These are phyloP conservation scores for Lasioglossum malachurum DNA, from an alignment of 2,888 invertebrate species.

Conservation along the genomic window DNA sequence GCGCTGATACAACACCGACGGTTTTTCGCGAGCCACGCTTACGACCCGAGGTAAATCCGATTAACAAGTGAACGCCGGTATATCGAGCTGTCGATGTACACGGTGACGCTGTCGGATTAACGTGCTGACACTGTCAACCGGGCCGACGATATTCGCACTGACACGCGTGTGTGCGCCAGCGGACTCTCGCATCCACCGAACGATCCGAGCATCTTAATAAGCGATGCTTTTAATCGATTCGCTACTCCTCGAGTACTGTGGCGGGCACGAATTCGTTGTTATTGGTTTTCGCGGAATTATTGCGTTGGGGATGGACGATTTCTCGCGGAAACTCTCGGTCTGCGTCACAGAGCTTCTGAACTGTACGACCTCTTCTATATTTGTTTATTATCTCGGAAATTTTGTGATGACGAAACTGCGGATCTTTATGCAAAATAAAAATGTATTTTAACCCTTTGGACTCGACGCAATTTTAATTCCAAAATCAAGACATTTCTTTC, in stretches of 20 bases:
- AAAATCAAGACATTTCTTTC: too few relatives aligned
- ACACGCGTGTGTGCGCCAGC: background rate
- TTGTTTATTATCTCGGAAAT: too few relatives aligned
- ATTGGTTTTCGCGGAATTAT: too few relatives aligned
- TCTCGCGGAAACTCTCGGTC: too few relatives aligned
- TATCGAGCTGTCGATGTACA: slow-evolving; percentile 37
- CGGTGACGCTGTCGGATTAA: slow-evolving; percentile 47
- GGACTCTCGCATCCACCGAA: background rate
- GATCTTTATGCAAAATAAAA: too few relatives aligned
- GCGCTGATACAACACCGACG: slow-evolving; percentile 20
- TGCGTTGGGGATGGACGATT: too few relatives aligned
- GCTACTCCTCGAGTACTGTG: background rate
- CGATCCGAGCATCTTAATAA: background rate
- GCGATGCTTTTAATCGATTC: background rate
- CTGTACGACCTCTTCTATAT: too few relatives aligned
- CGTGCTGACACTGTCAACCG: slow-evolving; percentile 37
- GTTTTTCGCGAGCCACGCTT: slow-evolving; percentile 23
- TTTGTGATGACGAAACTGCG: too few relatives aligned
- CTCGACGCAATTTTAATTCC: too few relatives aligned
- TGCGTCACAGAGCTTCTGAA: too few relatives aligned
- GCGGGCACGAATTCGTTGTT: too few relatives aligned
- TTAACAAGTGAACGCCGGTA: slow-evolving; percentile 51
- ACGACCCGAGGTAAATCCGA: slow-evolving; percentile 58
- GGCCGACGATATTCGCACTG: background rate
- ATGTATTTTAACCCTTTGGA: too few relatives aligned